phyloP scores from a whole-genome alignment of 1,140 invertebrate genomes.

The Drosophila watanabei region DNA sequence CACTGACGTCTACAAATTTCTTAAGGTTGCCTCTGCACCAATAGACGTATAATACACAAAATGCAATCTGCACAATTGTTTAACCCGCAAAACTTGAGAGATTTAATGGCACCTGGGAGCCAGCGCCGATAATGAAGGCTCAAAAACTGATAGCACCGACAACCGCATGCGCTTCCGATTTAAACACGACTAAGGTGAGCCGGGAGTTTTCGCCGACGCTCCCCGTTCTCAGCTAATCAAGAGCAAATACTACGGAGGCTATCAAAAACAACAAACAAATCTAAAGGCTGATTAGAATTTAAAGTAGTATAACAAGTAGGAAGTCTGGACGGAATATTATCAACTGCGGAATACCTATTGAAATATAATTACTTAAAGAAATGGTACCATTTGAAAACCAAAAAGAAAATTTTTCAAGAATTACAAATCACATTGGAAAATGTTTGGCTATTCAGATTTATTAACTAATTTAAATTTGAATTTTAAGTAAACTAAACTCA shows the following conservation, averaged over 20 bases:
- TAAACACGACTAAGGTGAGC: conserved; percentile 61
- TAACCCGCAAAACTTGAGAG: background rate
- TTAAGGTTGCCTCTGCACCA: background rate
- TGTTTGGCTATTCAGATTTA: background rate
- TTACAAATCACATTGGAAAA: background rate
- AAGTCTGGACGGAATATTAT: background rate
- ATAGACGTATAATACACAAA: background rate
- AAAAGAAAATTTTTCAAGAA: too few species aligned
- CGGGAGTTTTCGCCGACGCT: conserved; percentile 12
- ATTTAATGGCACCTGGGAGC: background rate
- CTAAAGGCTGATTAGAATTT: conserved; percentile 76
- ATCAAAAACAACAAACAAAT: conserved; percentile 68
- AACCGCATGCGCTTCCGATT: conserved; percentile 58
- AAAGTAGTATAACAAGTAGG: conserved; percentile 45
- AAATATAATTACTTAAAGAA: background rate
- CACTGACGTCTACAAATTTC: background rate
- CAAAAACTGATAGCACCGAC: conserved; percentile 23
- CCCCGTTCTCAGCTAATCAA: conserved; percentile 64
- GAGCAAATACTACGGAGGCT: conserved; percentile 72
- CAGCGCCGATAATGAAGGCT: conserved; percentile 5
- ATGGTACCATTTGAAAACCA: background rate
- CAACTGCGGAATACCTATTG: background rate
- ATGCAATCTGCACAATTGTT: background rate
- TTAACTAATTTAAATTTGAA: background rate
- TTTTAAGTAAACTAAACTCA: too few species aligned